Evolutionary conservation across 2,888 invertebrate genomes (phyloP).

Genomic region (Eupithecia subfuscata): DNA sequence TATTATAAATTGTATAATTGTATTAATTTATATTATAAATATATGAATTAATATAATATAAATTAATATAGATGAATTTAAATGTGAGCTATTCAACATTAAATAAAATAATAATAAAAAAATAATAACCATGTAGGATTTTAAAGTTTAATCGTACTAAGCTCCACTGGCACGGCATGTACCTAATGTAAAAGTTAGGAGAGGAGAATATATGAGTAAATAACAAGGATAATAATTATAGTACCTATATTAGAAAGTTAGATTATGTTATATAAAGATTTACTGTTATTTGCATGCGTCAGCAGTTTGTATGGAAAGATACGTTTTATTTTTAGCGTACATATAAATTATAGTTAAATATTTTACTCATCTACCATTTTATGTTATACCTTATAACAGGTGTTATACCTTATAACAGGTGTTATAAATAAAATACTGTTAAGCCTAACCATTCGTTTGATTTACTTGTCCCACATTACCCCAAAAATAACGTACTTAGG

Average conservation of each 20-base stretch:
- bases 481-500: too few relatives aligned
- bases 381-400: conserved; percentile 57
- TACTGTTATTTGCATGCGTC: conserved; percentile 64
- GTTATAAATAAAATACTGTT: conserved; percentile 70
- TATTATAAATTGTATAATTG: too few relatives aligned
- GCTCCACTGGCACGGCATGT: background rate
- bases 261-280: conserved; percentile 36
- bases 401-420: conserved; percentile 63
- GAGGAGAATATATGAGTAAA: conserved; percentile 41
- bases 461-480: conserved; percentile 30
- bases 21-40: too few relatives aligned
- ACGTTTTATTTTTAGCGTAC: conserved; percentile 63
- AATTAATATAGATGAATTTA: too few relatives aligned
- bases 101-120: too few relatives aligned
- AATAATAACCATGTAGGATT: too few relatives aligned
- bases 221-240: conserved; percentile 53
- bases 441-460: conserved; percentile 41
- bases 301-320: conserved; percentile 57
- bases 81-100: too few relatives aligned
- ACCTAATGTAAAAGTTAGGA: conserved; percentile 22
- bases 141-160: background rate
- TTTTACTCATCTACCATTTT: conserved; percentile 30
- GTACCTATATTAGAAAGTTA: conserved; percentile 21
- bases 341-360: conserved; percentile 32
- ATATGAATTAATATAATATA: too few relatives aligned